phyloP scores from a whole-genome alignment of 2,797 vertebrate genomes.

The Tiaroga cobitis region DNA sequence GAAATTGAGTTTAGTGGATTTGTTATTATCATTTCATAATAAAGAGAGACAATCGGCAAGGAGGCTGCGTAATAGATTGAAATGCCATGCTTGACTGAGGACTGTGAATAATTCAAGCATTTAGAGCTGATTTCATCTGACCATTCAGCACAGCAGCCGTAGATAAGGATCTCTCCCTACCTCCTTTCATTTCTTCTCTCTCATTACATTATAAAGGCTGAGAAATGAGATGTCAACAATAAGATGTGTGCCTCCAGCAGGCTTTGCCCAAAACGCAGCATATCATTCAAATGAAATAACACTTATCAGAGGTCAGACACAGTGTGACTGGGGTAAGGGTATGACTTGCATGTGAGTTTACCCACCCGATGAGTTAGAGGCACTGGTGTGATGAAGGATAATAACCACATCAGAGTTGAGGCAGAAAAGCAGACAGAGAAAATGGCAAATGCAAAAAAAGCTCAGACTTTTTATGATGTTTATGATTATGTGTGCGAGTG shows the following conservation, averaged over 20 bases:
- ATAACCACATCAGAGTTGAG: conserved; percentile 26
- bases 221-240: conserved; percentile 10
- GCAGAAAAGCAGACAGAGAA: conserved; percentile 1
- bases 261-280: not conserved
- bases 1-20: not conserved
- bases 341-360: conserved; percentile 11
- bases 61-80: conserved; percentile 1
- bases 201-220: not conserved
- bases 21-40: conserved; percentile 24
- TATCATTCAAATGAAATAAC: conserved; percentile 17
- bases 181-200: conserved; percentile 4
- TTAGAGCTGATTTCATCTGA: conserved; percentile 62
- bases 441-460: conserved; percentile 18
- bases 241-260: conserved; percentile 18
- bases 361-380: conserved; percentile 1
- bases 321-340: not conserved
- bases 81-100: conserved; percentile 54
- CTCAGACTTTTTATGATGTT: conserved; percentile 29
- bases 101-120: conserved; percentile 70
- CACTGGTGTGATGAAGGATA: conserved; percentile 5
- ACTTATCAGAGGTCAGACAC: conserved; percentile 14
- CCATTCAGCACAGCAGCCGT: conserved; percentile 23
- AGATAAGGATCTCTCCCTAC: not conserved
- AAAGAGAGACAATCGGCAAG: not conserved
- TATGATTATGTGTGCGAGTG: conserved; percentile 28